These are phyloP conservation scores for Telmatochromis sp. DNA, from an alignment of 2,113 vertebrate genomes.

Conservation along the genomic window DNA sequence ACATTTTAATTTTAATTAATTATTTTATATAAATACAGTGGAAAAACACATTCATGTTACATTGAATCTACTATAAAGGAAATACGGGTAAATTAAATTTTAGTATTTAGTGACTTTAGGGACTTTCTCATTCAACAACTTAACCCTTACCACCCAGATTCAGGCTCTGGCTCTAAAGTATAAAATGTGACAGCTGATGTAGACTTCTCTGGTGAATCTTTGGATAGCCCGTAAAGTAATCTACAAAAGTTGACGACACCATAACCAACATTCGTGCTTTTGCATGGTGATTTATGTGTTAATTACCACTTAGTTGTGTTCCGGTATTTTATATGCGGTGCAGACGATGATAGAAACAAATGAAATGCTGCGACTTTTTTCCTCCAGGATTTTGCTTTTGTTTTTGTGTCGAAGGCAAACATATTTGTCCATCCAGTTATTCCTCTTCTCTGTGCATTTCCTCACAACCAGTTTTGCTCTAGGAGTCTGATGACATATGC, in stretches of 20 bases:
- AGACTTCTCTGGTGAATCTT: not conserved
- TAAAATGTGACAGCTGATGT: not conserved
- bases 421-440: accelerated
- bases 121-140: not conserved
- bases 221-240: accelerated
- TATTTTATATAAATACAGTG: not conserved
- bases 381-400: not conserved
- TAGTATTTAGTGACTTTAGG: accelerated
- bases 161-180: not conserved
- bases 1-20: no score
- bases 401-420: not conserved
- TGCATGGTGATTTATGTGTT: accelerated
- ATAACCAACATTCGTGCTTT: not conserved
- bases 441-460: not conserved
- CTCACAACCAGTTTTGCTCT: not conserved
- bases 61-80: not conserved
- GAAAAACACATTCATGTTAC: not conserved
- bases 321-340: accelerated
- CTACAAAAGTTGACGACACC: not conserved
- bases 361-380: not conserved
- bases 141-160: not conserved
- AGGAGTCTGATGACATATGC: not conserved
- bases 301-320: not conserved
- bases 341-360: accelerated
- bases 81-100: not conserved